phyloP scores from a whole-genome alignment of 2,113 vertebrate genomes.

The Galbula dea region DNA sequence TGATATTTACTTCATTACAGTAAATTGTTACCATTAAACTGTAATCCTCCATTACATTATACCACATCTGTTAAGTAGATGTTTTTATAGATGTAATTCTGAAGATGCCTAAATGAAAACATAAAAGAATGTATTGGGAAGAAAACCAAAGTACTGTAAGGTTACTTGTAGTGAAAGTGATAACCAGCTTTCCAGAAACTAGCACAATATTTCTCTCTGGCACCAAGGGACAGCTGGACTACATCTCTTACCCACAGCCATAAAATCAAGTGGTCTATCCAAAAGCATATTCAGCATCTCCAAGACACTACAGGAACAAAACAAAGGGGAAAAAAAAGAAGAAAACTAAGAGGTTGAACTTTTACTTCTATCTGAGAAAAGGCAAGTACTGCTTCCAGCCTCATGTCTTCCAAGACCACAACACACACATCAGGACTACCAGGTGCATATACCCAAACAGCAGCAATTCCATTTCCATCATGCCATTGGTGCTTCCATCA shows the following conservation, averaged over 20 bases:
- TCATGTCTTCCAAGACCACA: not conserved
- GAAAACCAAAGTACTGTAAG: not conserved
- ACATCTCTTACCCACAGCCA: not conserved
- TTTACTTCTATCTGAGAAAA: not conserved
- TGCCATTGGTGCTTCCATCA: not conserved
- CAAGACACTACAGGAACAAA: not conserved
- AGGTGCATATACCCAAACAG: not conserved
- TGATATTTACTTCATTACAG: not conserved
- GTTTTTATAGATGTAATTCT: not conserved
- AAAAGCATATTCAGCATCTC: not conserved
- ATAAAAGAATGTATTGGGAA: rapidly evolving
- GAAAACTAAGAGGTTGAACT: not conserved
- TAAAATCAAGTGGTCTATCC: not conserved
- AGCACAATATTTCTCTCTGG: not conserved
- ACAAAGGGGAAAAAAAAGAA: not conserved
- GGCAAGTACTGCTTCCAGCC: not conserved
- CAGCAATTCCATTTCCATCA: not conserved
- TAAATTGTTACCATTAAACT: not conserved
- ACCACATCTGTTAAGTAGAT: not conserved
- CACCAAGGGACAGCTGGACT: not conserved
- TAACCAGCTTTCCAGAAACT: not conserved
- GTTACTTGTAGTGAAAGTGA: not conserved
- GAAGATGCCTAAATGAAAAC: not conserved
- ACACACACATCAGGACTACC: not conserved
- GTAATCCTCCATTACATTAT: not conserved